Evolutionary conservation across 2,888 invertebrate genomes (phyloP).

Genomic region (Sepiola atlantica): DNA sequence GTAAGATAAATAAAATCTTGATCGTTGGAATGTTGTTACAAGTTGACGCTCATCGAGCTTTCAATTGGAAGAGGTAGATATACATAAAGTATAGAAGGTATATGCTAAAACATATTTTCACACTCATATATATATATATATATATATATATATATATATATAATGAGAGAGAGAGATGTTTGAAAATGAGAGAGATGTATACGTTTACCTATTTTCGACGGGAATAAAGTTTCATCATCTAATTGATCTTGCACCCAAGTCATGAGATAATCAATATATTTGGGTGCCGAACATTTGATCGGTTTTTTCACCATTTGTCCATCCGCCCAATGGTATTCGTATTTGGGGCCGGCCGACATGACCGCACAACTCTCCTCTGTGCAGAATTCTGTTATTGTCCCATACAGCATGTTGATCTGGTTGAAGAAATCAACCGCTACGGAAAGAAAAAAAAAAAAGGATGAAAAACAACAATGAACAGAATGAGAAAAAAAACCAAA

Average conservation of each 20-base stretch:
- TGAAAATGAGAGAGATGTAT: no score
- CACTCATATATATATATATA: no score
- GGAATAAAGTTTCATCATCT: slow-evolving; percentile 97
- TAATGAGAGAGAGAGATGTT: no score
- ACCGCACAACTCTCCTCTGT: slow-evolving; percentile 97
- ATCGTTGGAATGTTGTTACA: no score
- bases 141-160: no score
- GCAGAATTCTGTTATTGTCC: slow-evolving; percentile 99
- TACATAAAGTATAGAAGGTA: no score
- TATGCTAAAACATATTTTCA: no score
- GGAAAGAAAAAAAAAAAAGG: slow-evolving; percentile 65
- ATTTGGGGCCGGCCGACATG: slow-evolving; percentile 99
- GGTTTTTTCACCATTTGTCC: slow-evolving; percentile 97
- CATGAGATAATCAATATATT: slow-evolving; percentile 99
- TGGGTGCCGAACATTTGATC: slow-evolving; percentile 98
- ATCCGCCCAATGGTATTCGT: slow-evolving; percentile 99
- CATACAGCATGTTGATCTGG: slow-evolving; percentile 99
- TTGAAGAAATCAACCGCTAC: slow-evolving; percentile 99
- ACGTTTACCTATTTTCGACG: slow-evolving; percentile 91
- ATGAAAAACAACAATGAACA: no score
- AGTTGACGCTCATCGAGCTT: no score
- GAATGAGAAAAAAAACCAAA: no score
- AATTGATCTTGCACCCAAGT: slow-evolving; percentile 99
- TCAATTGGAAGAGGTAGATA: no score
- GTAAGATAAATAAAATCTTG: no score